phyloP scores from a whole-genome alignment of 2,888 invertebrate species.

The Coleophora flavipennella region DNA sequence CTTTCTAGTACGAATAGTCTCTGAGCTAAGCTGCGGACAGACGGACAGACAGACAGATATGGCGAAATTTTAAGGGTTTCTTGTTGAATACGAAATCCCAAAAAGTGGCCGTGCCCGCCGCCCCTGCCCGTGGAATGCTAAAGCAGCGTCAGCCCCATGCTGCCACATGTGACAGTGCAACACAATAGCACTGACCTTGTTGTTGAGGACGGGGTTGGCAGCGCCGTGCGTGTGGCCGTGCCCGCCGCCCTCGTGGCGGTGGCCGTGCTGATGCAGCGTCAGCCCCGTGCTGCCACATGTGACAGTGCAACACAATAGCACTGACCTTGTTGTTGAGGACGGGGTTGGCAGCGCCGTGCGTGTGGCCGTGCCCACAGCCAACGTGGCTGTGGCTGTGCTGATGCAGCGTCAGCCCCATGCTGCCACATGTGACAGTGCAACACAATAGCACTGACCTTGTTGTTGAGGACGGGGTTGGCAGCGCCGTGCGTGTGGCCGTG shows the following conservation, averaged over 20 bases:
- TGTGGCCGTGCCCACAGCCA: constrained; percentile 66
- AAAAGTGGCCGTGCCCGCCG: constrained; percentile 65
- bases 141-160: constrained; percentile 94
- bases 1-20: too few relatives aligned
- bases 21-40: too few relatives aligned
- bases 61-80: too few relatives aligned
- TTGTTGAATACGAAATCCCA: too few relatives aligned
- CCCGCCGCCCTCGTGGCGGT: constrained; percentile 75
- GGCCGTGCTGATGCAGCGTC: constrained; percentile 90
- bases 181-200: too few relatives aligned
- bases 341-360: constrained; percentile 53
- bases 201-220: constrained; percentile 51
- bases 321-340: constrained; percentile 57
- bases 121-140: constrained; percentile 85
- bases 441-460: constrained; percentile 40
- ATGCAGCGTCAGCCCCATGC: constrained; percentile 94
- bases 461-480: constrained; percentile 51
- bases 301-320: too few relatives aligned
- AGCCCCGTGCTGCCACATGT: constrained; percentile 93
- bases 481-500: constrained; percentile 66
- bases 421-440: too few relatives aligned
- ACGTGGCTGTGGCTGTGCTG: constrained; percentile 87
- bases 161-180: too few relatives aligned
- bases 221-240: constrained; percentile 66
- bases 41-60: too few relatives aligned